These are phyloP conservation scores for Ceratotherium simum DNA, from an alignment of 2,113 vertebrate genomes.

Conservation along the genomic window DNA sequence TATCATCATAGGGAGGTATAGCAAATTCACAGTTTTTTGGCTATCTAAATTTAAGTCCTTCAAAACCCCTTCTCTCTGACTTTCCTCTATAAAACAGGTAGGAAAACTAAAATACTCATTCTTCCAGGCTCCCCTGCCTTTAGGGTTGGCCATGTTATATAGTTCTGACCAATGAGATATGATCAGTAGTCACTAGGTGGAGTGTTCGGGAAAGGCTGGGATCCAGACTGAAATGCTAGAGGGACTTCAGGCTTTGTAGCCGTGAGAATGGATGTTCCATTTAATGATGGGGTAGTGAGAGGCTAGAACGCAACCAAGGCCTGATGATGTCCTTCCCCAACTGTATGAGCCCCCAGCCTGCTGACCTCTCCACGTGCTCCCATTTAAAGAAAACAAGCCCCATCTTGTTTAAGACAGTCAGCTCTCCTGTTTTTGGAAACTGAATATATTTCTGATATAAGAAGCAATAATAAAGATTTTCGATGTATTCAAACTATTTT, in stretches of 20 bases:
- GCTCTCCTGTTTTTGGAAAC: not conserved
- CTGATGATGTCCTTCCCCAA: not conserved
- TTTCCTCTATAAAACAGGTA: not conserved
- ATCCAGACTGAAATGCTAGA: not conserved
- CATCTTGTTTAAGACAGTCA: not conserved
- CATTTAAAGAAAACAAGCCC: not conserved
- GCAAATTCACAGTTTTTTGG: not conserved
- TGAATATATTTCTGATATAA: not conserved
- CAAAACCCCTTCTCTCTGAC: not conserved
- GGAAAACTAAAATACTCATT: not conserved
- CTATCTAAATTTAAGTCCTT: not conserved
- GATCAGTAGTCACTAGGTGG: not conserved
- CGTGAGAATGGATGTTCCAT: not conserved
- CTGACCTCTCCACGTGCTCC: not conserved
- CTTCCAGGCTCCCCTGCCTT: not conserved
- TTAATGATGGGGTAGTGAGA: not conserved
- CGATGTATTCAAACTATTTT: not conserved
- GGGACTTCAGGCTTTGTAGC: not conserved
- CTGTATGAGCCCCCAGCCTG: fast-evolving
- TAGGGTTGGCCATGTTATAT: not conserved
- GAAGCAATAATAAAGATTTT: not conserved
- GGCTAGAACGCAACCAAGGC: not conserved
- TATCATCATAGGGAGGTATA: not conserved
- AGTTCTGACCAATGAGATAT: not conserved
- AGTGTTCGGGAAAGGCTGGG: not conserved